phyloP scores from a whole-genome alignment of 1,140 invertebrate genomes.

The Drosophila sp. region DNA sequence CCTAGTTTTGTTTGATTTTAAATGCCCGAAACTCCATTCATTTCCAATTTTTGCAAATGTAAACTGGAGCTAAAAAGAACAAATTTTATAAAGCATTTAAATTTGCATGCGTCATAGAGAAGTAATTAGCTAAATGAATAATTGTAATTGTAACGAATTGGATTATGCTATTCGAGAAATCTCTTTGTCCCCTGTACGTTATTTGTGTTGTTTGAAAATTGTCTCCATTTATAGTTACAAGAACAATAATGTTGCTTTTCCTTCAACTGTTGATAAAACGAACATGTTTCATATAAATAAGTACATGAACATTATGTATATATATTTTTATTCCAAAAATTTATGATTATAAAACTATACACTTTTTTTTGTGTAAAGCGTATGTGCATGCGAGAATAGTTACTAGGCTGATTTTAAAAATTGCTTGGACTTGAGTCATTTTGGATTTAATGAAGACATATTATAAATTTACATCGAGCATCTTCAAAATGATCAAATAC shows the following conservation, averaged over 20 bases:
- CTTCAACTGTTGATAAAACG: slow-evolving; percentile 21
- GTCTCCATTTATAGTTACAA: slow-evolving; percentile 19
- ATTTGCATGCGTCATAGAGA: slow-evolving; percentile 31
- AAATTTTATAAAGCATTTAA: slow-evolving; percentile 21
- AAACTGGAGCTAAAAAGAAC: slow-evolving; percentile 49
- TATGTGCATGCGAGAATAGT: slow-evolving; percentile 48
- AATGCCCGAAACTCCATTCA: slow-evolving; percentile 49
- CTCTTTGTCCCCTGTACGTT: slow-evolving; percentile 21
- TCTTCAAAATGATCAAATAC: slow-evolving; percentile 71
- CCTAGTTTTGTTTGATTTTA: slow-evolving; percentile 29
- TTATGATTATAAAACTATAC: slow-evolving; percentile 53
- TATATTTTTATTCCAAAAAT: slow-evolving; percentile 75
- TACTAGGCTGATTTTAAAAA: slow-evolving; percentile 58
- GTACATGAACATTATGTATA: slow-evolving; percentile 39
- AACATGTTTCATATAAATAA: slow-evolving; percentile 46
- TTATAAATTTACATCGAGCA: slow-evolving; percentile 39
- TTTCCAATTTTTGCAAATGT: slow-evolving; percentile 64
- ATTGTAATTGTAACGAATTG: background rate
- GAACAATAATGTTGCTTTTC: slow-evolving; percentile 29
- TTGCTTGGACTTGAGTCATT: slow-evolving; percentile 56
- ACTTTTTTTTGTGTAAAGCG: slow-evolving; percentile 45
- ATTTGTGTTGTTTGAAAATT: slow-evolving; percentile 32
- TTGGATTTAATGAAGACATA: slow-evolving; percentile 38
- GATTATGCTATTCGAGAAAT: slow-evolving; percentile 14
- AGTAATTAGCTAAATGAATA: slow-evolving; percentile 10